Conservation (phyloP, 2,888 invertebrate genomes). For the Congeria kusceri region DNA sequence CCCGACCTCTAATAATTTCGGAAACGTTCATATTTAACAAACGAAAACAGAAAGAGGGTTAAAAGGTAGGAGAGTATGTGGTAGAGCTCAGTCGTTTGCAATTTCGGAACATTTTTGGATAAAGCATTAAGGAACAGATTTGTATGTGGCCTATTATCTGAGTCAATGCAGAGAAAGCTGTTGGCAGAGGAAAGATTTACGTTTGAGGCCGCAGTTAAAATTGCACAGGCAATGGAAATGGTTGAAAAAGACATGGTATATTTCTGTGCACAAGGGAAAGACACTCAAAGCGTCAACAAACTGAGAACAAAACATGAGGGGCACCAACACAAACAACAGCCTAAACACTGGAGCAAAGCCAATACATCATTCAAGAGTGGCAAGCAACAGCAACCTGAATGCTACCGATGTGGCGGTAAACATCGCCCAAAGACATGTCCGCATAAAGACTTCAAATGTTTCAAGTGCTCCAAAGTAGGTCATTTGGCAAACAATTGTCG, state of each 20-base stretch:
- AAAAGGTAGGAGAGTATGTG: slow-evolving; percentile 17
- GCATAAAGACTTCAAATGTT: slow-evolving; percentile 6
- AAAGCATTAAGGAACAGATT: slow-evolving; percentile 36
- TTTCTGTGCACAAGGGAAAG: not conserved
- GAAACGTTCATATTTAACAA: slow-evolving; percentile 43
- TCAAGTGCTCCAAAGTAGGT: not conserved
- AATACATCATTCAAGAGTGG: not conserved
- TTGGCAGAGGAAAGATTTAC: slow-evolving; percentile 24
- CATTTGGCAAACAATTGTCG: slow-evolving; percentile 15
- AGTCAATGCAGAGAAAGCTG: slow-evolving; percentile 38
- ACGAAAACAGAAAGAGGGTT: slow-evolving; percentile 34
- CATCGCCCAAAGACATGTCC: slow-evolving; percentile 14
- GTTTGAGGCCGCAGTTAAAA: not conserved
- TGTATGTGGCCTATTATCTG: slow-evolving; percentile 33
- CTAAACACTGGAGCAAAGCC: not conserved
- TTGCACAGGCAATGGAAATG: slow-evolving; percentile 39
- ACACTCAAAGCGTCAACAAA: no score
- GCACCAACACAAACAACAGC: not conserved
- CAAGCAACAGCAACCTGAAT: not conserved
- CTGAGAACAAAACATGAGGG: not conserved
- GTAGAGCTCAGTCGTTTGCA: slow-evolving; percentile 2
- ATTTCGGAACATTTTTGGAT: slow-evolving; percentile 28
- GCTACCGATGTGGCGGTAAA: slow-evolving; percentile 4
- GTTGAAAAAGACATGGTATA: slow-evolving; percentile 21
- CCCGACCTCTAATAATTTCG: slow-evolving; percentile 27